Conservation (phyloP, 2,797 vertebrate genomes). For the Natrix natrix region DNA sequence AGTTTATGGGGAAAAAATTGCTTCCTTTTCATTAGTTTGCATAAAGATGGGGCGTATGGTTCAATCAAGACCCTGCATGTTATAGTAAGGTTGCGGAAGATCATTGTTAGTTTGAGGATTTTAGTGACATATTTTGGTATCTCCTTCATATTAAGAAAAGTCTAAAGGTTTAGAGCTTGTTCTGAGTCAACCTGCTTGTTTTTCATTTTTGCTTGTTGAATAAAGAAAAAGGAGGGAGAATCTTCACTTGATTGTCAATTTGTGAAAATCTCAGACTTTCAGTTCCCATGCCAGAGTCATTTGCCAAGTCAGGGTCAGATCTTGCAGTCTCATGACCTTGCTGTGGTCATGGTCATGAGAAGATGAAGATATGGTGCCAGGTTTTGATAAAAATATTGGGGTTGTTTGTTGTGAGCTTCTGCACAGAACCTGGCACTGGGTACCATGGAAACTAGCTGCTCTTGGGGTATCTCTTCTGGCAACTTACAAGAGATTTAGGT, state of each 20-base stretch:
- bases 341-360: too few species aligned
- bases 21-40: constrained; percentile 32
- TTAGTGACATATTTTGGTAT: too few species aligned
- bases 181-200: background rate
- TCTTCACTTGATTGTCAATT: background rate
- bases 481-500: background rate
- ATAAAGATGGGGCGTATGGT: constrained; percentile 46
- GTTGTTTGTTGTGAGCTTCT: background rate
- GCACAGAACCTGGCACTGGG: background rate
- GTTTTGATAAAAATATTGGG: background rate
- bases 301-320: background rate
- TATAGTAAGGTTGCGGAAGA: too few species aligned
- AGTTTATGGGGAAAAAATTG: constrained; percentile 60
- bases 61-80: constrained; percentile 41
- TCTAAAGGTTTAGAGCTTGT: background rate
- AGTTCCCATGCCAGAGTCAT: background rate
- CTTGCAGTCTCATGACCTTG: background rate
- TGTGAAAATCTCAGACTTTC: background rate
- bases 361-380: background rate
- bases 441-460: background rate
- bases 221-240: background rate
- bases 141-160: background rate
- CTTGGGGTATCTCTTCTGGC: background rate
- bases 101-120: too few species aligned
- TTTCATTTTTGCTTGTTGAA: background rate